These are phyloP conservation scores for Agraylea sexmaculata DNA, from an alignment of 1,140 invertebrate species.

Conservation along the genomic window DNA sequence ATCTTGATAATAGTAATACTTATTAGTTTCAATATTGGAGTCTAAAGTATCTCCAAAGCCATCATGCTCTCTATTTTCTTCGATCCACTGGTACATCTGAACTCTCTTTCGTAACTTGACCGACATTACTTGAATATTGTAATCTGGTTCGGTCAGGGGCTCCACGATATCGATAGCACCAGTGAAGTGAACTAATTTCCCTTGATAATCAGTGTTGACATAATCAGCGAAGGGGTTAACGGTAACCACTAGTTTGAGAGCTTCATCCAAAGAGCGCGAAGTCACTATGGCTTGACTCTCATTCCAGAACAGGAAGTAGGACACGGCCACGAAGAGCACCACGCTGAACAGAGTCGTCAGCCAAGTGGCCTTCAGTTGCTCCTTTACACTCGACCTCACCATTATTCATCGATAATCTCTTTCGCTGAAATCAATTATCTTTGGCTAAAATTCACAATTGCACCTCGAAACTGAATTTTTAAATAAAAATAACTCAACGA, in stretches of 20 bases:
- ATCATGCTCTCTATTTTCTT: slow-evolving; percentile 43
- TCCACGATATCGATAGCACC: slow-evolving; percentile 63
- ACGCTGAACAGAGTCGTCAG: slow-evolving; percentile 48
- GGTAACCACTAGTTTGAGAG: slow-evolving; percentile 46
- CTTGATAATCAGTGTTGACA: slow-evolving; percentile 52
- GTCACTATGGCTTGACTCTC: slow-evolving; percentile 61
- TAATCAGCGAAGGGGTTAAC: slow-evolving; percentile 41
- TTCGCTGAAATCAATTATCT: neutral
- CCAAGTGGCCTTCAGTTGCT: slow-evolving; percentile 52
- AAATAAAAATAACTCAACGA: no score
- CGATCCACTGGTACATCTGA: slow-evolving; percentile 89
- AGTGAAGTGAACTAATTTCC: slow-evolving; percentile 61
- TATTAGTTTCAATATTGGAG: slow-evolving; percentile 32
- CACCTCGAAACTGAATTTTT: no score
- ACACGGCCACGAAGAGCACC: slow-evolving; percentile 42
- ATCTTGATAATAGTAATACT: slow-evolving; percentile 65
- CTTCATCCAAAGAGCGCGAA: slow-evolving; percentile 58
- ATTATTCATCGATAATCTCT: slow-evolving; percentile 2
- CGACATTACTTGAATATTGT: slow-evolving; percentile 62
- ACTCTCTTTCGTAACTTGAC: slow-evolving; percentile 63
- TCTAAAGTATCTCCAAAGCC: slow-evolving; percentile 26
- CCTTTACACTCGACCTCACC: slow-evolving; percentile 32
- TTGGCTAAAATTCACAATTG: no score
- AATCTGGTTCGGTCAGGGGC: slow-evolving; percentile 67
- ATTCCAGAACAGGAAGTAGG: slow-evolving; percentile 59